phyloP scores from a whole-genome alignment of 2,888 invertebrate genomes.

The Watsonalla cultraria region DNA sequence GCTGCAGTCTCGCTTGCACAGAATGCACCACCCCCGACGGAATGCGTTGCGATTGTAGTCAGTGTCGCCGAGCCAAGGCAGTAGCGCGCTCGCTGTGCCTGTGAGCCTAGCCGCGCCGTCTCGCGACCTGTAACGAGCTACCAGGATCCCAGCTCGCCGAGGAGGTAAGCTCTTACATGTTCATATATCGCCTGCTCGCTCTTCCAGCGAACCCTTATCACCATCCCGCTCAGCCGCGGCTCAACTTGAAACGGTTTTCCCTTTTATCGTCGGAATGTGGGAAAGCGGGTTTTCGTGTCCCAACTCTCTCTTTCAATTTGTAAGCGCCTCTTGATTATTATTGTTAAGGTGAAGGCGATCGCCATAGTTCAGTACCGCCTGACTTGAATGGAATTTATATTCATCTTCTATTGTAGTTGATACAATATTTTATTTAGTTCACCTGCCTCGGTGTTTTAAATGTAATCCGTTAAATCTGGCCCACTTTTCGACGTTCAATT shows the following conservation, averaged over 20 bases:
- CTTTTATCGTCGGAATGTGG: conserved; percentile 75
- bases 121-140: conserved; percentile 74
- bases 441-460: no score
- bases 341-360: conserved; percentile 24
- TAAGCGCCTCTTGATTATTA: conserved; percentile 55
- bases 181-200: conserved; percentile 49
- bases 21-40: conserved; percentile 69
- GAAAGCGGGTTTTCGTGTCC: conserved; percentile 71
- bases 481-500: no score
- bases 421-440: no score
- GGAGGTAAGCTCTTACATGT: conserved; percentile 71
- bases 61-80: conserved; percentile 56
- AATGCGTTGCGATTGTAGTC: conserved; percentile 63
- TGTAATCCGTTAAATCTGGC: no score
- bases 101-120: conserved; percentile 45
- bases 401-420: neutral
- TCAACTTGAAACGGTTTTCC: conserved; percentile 62
- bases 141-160: conserved; percentile 61
- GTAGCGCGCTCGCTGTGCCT: conserved; percentile 57
- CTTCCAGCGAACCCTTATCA: conserved; percentile 30
- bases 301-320: conserved; percentile 75
- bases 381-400: neutral
- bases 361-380: conserved; percentile 5
- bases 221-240: conserved; percentile 41
- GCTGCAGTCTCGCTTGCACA: conserved; percentile 76